Evolutionary conservation across 2,888 invertebrate genomes (phyloP), one percentile per base, ranked within the genome.

Genomic region (Epiblema foenella): DNA sequence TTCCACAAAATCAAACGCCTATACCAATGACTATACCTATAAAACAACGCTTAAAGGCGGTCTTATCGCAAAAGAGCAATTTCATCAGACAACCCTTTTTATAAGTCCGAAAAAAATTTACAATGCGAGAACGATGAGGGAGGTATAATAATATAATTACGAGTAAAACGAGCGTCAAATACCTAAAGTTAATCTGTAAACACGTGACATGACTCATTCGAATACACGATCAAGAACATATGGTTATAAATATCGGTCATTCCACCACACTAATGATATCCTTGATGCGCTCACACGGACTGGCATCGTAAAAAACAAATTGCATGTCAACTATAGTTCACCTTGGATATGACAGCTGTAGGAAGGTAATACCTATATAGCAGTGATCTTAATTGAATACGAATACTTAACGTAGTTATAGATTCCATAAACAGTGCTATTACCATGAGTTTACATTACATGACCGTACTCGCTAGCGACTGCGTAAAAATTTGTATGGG

Each of bases 231-330:
- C 37, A 18, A n/a, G 24, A 52, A 39, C 10, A 51, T 60, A 1
- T 24, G 60, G 57, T 63, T 57, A n/a, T n/a, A 4, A 24, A 39
- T 62, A 20, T 52, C 59, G 39, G 51, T 58, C 57, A 29, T 63
- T 63, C 18, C 62, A 51, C 51, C 8, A 12, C 2, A 37, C 9
- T 51, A 20, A 49, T 49, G 37, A 24, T 58, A 39, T 20, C 42
- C 20, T 49, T 5, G 33, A 58, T 42, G n/a, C 12, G 39, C 3
- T 59, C 12, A 39, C 33, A 37, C 10, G 17, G 67, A 29, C 59
- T 52, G 39, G 12, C 18, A 24, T 33, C 33, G 33, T 24, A 11
- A 24, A 51, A 68, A 51, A 56, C n/a, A 12, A 15, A 20, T 24
- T 18, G 29, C 15, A 24, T 37, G 7, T 12, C n/a, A 37, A 11